A percentile compares a stretch with the other conserved stretches of the same genome.
Evolutionary conservation across 2,888 invertebrate genomes (phyloP).

Genomic region (Melipona beecheii): DNA sequence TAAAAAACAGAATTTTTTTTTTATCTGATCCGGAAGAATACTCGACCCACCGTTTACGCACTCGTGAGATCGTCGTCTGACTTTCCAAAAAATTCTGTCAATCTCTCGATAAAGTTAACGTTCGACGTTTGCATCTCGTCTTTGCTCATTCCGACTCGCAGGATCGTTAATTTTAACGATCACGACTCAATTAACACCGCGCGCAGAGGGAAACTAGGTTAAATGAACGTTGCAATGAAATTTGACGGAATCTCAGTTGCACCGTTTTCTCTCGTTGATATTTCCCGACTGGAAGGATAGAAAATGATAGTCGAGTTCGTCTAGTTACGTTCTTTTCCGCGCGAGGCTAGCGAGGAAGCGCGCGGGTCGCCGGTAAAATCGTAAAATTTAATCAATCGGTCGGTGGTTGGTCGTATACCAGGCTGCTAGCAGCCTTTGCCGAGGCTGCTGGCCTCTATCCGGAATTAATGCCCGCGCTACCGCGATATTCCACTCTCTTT

Average conservation of each 20-base stretch:
- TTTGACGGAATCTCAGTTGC: no score
- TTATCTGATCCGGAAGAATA: not conserved
- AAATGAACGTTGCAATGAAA: not conserved
- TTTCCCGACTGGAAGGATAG: not conserved
- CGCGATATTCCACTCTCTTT: constrained; percentile 63
- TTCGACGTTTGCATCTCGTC: not conserved
- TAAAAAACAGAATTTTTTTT: constrained; percentile 50
- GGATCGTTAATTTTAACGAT: not conserved
- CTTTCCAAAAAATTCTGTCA: not conserved
- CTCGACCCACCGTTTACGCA: not conserved
- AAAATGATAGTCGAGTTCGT: constrained; percentile 21
- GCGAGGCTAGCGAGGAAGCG: constrained; percentile 30
- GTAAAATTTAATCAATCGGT: constrained; percentile 71
- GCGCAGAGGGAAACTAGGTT: not conserved
- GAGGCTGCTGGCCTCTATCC: constrained; percentile 61
- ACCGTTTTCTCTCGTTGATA: not conserved
- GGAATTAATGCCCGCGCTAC: constrained; percentile 64
- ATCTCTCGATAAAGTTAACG: not conserved
- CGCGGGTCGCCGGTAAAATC: constrained; percentile 51
- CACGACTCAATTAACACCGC: not conserved
- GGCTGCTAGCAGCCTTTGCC: constrained; percentile 43
- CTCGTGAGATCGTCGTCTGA: not conserved
- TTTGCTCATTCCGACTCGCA: not conserved
- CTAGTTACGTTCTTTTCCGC: constrained; percentile 34
- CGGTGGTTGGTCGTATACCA: constrained; percentile 58